Evolutionary conservation across 2,113 vertebrate species (phyloP), one percentile per base, ranked within the genome.

Genomic region (Hemiprocne comata): DNA sequence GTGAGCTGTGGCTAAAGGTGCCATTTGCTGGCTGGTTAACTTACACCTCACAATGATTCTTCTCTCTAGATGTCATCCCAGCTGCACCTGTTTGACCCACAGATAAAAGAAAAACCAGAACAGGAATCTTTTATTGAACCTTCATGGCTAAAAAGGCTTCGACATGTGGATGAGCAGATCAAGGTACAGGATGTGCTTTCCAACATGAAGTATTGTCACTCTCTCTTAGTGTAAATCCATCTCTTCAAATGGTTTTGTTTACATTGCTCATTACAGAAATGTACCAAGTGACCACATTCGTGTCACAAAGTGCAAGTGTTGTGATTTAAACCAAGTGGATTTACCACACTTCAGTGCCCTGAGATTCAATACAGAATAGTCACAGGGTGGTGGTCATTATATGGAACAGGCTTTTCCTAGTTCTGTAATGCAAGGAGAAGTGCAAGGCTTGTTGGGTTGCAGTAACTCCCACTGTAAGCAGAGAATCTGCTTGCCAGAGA

Each of bases 51-150:
- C 5, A 12, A 38, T 28, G 21, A 33, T 69, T 88, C 16, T 23
- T 71, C 61, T 65, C 38, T 65, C 46, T 85, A 99, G 99, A 97
- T 99, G 73, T 99, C 99, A 7, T 98, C 98, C 40, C 99, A 98
- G 85, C 96, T 99, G 40, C 98, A 98, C 57, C 98, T 99, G 90
- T 99, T 99, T 36, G 99, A 99, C 94, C 99, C 99, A 11, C 99
- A 99, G 96, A 97, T 99, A 89, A 99, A 98, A 87, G 99, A 99
- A 94, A 99, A 98, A 33, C 99, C 99, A 2, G 99, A 99, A n/a
- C 98, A 99, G 97, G 99, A 99, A 91, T 92, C 99, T 66, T 98
- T 98, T 26, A 79, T 98, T 65, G 99, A 99, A 61, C 99, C 99
- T 0, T 83, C 98, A 1, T 99, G 99, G 99, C 94, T 99, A 86